Percentiles rank a stretch among this genome's conserved stretches.
phyloP scores from a whole-genome alignment of 2,888 invertebrate species.

The Acrobeloides nanus region DNA sequence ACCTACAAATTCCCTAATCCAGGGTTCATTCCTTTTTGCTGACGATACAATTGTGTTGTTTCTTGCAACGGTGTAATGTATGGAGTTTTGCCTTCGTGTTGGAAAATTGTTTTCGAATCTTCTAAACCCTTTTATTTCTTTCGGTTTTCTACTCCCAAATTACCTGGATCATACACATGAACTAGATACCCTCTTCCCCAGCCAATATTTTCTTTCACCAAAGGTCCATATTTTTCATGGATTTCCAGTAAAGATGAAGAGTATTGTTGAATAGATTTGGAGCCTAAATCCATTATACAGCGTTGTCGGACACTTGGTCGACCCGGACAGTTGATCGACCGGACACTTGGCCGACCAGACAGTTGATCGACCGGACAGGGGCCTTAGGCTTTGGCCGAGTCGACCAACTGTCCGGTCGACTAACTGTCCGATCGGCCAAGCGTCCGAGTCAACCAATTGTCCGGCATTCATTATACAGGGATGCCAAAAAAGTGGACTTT shows the following conservation, averaged over 20 bases:
- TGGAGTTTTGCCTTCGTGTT: constrained; percentile 60
- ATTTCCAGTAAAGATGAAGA: constrained; percentile 56
- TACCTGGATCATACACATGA: constrained; percentile 58
- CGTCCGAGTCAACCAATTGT: no score
- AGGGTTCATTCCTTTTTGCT: constrained; percentile 58
- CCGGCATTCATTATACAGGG: no score
- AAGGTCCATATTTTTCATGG: constrained; percentile 58
- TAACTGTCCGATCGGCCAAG: no score
- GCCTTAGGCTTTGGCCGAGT: no score
- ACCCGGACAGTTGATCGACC: no score
- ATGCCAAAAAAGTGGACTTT: no score
- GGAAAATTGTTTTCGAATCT: constrained; percentile 58
- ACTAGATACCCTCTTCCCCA: constrained; percentile 53
- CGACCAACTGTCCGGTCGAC: no score
- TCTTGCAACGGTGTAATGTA: constrained; percentile 60
- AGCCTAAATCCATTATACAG: no score
- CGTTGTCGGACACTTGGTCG: no score
- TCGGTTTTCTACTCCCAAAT: background rate
- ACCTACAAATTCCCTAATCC: constrained; percentile 62
- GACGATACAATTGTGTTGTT: constrained; percentile 59
- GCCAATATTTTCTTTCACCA: constrained; percentile 59
- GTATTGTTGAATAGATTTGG: no score
- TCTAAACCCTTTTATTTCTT: constrained; percentile 44
- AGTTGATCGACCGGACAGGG: no score
- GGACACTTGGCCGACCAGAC: no score